Percentiles rank a stretch among this genome's conserved stretches.
phyloP scores from a whole-genome alignment of 2,888 invertebrate genomes.

The Apamea crenata region DNA sequence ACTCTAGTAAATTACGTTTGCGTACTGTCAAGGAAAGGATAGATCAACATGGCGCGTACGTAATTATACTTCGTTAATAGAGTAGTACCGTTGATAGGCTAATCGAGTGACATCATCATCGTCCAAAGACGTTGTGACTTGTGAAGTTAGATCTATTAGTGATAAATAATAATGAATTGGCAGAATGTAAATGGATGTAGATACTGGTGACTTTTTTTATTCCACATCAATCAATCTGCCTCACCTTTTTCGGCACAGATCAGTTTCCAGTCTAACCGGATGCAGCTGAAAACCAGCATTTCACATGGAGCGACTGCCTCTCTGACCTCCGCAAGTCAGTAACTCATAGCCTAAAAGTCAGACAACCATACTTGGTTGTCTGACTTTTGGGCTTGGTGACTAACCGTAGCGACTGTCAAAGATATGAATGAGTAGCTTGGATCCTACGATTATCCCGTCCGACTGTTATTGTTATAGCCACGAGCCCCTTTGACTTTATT shows the following conservation, averaged over 20 bases:
- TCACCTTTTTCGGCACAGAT: not conserved
- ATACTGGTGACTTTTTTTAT: not conserved
- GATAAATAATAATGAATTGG: constrained; percentile 44
- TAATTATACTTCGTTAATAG: constrained; percentile 60
- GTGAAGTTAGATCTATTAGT: constrained; percentile 29
- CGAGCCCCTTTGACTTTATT: not conserved
- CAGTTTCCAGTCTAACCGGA: not conserved
- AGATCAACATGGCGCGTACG: constrained; percentile 28
- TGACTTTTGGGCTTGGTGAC: not conserved
- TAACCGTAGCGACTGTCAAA: not conserved
- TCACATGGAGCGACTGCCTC: not conserved
- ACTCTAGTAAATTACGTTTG: constrained; percentile 33
- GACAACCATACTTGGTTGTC: not conserved
- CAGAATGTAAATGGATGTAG: not conserved
- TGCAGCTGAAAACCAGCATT: not conserved
- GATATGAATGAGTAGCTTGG: not conserved
- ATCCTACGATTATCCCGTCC: not conserved
- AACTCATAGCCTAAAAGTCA: no score
- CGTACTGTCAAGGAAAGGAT: constrained; percentile 46
- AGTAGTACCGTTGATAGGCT: constrained; percentile 36
- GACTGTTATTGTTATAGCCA: not conserved
- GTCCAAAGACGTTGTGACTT: constrained; percentile 8
- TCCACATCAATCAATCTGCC: not conserved
- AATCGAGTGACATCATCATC: constrained; percentile 65
- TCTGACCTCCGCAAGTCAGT: not conserved